These are phyloP conservation scores for Odiellus spinosus DNA, from an alignment of 2,888 invertebrate species.

Conservation along the genomic window DNA sequence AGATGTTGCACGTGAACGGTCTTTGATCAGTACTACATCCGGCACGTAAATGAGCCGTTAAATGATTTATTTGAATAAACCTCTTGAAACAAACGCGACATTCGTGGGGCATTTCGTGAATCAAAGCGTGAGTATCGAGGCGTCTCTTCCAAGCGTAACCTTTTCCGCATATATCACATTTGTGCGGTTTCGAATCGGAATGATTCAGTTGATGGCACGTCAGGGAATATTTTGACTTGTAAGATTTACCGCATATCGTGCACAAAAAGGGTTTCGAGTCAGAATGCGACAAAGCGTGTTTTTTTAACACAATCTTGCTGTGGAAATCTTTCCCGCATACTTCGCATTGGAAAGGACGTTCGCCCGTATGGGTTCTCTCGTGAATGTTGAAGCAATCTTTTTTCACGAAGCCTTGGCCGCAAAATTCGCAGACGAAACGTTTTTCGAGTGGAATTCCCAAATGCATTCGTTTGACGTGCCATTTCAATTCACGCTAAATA, in stretches of 20 bases:
- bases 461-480: too few relatives aligned
- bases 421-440: not conserved
- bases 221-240: not conserved
- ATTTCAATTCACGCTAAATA: too few relatives aligned
- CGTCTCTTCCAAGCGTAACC: not conserved
- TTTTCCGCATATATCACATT: not conserved
- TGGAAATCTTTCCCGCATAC: constrained; percentile 2
- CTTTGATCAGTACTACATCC: too few relatives aligned
- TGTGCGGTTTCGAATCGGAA: not conserved
- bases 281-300: not conserved
- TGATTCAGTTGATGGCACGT: not conserved
- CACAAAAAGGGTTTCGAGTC: constrained; percentile 1
- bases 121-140: not conserved
- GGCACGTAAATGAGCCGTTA: too few relatives aligned
- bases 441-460: too few relatives aligned
- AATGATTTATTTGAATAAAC: too few relatives aligned
- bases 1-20: too few relatives aligned
- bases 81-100: too few relatives aligned
- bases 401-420: not conserved
- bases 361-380: constrained; percentile 3
- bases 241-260: constrained; percentile 1
- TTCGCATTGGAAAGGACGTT: constrained; percentile 1
- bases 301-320: not conserved
- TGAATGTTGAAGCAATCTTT: not conserved
- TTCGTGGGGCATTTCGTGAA: not conserved